Percentiles rank a stretch among this genome's conserved stretches.
phyloP scores from a whole-genome alignment of 2,113 vertebrate species.

The Poecilia latipinna region DNA sequence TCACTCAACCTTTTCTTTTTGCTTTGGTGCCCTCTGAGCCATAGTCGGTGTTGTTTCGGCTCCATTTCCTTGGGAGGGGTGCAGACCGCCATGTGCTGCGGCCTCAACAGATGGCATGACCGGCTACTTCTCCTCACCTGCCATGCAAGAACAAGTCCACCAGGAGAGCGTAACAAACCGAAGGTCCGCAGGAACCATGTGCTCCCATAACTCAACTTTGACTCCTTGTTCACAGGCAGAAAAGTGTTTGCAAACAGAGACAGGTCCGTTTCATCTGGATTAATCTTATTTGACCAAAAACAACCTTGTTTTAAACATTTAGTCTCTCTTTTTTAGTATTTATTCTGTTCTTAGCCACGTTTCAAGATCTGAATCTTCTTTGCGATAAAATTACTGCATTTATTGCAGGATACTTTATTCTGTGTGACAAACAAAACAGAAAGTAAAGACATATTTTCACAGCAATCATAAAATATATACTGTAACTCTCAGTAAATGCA shows the following conservation, averaged over 20 bases:
- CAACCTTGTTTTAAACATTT: background rate
- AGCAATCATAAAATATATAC: no score
- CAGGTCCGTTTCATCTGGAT: background rate
- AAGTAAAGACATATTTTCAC: background rate
- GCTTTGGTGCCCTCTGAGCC: background rate
- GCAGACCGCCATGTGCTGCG: conserved; percentile 41
- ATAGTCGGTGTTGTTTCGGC: background rate
- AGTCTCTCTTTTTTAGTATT: background rate
- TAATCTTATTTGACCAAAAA: background rate
- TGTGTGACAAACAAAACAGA: background rate
- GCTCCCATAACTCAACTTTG: conserved; percentile 42
- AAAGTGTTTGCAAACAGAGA: background rate
- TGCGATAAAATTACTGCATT: no score
- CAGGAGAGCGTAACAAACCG: conserved; percentile 17
- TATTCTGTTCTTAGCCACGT: background rate
- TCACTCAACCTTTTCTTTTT: background rate
- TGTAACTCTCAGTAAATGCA: no score
- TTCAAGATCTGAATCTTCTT: background rate
- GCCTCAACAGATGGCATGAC: conserved; percentile 45
- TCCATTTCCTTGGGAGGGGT: background rate
- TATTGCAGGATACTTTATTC: background rate
- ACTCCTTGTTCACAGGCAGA: conserved; percentile 1
- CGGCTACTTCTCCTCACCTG: conserved; percentile 51
- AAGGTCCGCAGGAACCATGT: conserved; percentile 17
- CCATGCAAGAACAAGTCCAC: conserved; percentile 12